A percentile compares a stretch with the other conserved stretches of the same genome.
Conservation (phyloP, 1,140 invertebrate species). For the Melipona quadrifasciata region DNA sequence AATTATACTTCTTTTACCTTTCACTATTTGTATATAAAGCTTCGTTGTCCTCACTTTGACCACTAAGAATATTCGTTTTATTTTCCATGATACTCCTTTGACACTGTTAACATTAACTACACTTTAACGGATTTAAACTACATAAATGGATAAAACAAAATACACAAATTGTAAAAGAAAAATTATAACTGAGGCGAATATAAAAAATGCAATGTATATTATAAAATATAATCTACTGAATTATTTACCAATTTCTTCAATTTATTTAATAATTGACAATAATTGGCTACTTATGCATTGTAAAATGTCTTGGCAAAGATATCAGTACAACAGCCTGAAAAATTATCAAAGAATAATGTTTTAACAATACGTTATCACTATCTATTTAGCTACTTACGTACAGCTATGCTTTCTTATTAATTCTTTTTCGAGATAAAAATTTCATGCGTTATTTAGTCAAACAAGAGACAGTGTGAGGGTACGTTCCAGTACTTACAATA, state of each 20-base stretch:
- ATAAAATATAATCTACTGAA: not conserved
- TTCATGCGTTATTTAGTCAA: not conserved
- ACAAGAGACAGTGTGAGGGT: not conserved
- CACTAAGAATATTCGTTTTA: not conserved
- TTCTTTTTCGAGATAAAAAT: no score
- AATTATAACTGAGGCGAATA: not conserved
- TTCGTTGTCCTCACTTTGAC: not conserved
- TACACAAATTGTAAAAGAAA: not conserved
- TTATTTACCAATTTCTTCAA: not conserved
- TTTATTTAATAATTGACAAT: not conserved
- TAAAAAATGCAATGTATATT: not conserved
- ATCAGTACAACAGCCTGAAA: not conserved
- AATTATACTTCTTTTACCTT: constrained; percentile 13
- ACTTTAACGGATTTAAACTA: not conserved
- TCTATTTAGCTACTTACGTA: no score
- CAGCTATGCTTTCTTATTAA: not conserved
- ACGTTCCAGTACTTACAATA: not conserved
- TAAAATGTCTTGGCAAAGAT: not conserved
- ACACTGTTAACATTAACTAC: not conserved
- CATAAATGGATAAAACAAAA: not conserved
- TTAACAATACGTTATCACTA: no score
- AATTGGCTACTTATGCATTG: not conserved
- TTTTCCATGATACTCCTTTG: not conserved
- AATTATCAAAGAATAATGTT: not conserved
- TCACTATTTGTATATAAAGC: not conserved